Evolutionary conservation across 2,888 invertebrate species (phyloP).

Genomic region (Leptinotarsa haldemani): DNA sequence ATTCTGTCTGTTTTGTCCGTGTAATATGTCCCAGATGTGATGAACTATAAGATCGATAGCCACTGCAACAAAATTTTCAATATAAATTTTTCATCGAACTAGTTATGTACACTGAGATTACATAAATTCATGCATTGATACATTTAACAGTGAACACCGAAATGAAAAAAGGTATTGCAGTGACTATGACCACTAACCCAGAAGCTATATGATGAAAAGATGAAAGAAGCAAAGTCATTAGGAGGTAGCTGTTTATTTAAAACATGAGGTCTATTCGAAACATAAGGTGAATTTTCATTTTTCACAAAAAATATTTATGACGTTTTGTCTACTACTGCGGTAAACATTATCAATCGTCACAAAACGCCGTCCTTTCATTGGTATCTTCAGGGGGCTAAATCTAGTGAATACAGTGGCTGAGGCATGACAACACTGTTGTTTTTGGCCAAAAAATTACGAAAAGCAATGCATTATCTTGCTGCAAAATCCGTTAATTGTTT

Average conservation of each 20-base stretch:
- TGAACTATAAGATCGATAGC: slow-evolving; percentile 99
- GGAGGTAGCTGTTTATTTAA: neutral
- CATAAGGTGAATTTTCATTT: too few species aligned
- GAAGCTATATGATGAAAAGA: slow-evolving; percentile 4
- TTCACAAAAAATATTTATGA: too few species aligned
- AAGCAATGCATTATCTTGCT: too few species aligned
- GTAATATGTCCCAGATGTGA: slow-evolving; percentile 97
- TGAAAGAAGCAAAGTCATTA: neutral
- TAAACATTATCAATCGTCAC: too few species aligned
- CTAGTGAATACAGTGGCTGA: too few species aligned
- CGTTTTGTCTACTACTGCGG: too few species aligned
- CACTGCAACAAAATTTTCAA: slow-evolving; percentile 81
- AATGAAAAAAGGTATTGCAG: slow-evolving; percentile 55
- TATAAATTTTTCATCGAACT: slow-evolving; percentile 26
- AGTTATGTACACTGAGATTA: slow-evolving; percentile 27
- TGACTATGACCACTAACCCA: slow-evolving; percentile 56
- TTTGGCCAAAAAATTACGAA: too few species aligned
- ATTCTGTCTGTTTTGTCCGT: slow-evolving; percentile 65
- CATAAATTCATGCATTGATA: slow-evolving; percentile 38
- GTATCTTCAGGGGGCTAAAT: too few species aligned
- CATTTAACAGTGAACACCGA: slow-evolving; percentile 23
- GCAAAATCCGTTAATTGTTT: too few species aligned
- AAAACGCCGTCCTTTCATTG: too few species aligned
- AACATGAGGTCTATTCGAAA: too few species aligned
- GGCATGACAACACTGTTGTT: too few species aligned